Evolutionary conservation across 2,797 vertebrate species (phyloP).

Genomic region (Tragopan temminckii): DNA sequence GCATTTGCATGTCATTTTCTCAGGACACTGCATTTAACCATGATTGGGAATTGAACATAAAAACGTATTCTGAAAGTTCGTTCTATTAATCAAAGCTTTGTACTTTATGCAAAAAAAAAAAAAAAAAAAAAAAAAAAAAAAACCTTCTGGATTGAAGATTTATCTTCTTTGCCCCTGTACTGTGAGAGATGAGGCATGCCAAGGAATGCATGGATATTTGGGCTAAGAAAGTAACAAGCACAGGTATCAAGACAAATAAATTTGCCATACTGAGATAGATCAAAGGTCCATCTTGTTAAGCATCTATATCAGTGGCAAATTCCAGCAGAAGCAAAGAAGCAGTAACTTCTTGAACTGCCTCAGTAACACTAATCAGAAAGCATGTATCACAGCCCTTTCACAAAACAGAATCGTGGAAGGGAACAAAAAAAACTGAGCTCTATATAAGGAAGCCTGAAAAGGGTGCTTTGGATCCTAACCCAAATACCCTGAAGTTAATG

Average conservation of each 20-base stretch:
- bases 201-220: background rate
- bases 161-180: background rate
- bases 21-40: background rate
- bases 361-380: background rate
- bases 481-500: background rate
- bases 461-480: background rate
- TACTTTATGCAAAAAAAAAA: background rate
- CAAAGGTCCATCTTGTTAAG: background rate
- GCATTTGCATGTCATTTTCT: background rate
- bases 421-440: background rate
- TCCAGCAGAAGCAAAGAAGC: background rate
- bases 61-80: background rate
- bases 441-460: background rate
- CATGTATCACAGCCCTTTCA: accelerated
- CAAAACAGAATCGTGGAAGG: background rate
- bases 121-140: background rate
- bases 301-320: background rate
- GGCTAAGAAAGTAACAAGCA: background rate
- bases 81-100: background rate
- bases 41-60: background rate
- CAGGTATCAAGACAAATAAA: background rate
- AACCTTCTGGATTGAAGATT: background rate
- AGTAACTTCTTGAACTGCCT: background rate
- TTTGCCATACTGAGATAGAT: background rate
- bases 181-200: background rate